Conservation (phyloP, 2,113 vertebrate species). For the Tretioscincus oriximinensis region DNA sequence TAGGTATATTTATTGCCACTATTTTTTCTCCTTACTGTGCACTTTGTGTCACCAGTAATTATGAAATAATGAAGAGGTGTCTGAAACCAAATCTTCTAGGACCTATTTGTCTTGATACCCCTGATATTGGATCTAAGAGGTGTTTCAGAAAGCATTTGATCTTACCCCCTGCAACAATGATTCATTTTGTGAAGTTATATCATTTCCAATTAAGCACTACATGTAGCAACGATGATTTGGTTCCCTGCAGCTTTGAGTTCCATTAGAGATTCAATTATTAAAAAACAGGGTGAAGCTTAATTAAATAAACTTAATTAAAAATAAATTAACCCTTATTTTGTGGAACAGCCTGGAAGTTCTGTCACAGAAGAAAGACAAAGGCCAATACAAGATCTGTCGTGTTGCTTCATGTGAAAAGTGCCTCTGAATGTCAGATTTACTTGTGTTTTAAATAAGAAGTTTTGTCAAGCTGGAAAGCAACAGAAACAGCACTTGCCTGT, state of each 20-base stretch:
- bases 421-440: conserved; percentile 32
- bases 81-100: conserved; percentile 15
- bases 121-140: conserved; percentile 30
- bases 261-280: conserved; percentile 60
- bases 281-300: conserved; percentile 50
- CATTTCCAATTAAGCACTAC: conserved; percentile 56
- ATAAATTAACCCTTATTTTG: conserved; percentile 61
- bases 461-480: conserved; percentile 16
- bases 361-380: conserved; percentile 40
- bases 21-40: neutral
- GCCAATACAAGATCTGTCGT: conserved; percentile 28
- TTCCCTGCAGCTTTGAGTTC: conserved; percentile 48
- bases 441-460: conserved; percentile 11
- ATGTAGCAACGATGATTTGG: conserved; percentile 49
- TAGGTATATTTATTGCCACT: neutral
- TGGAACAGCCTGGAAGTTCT: conserved; percentile 33
- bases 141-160: conserved; percentile 27
- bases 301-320: conserved; percentile 69
- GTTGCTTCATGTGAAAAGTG: conserved; percentile 15
- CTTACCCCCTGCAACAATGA: conserved; percentile 28
- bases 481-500: neutral
- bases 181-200: conserved; percentile 50
- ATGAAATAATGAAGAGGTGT: conserved; percentile 26
- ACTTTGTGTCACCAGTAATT: conserved; percentile 5
- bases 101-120: conserved; percentile 6